Evolutionary conservation across 1,140 invertebrate species (phyloP).

Genomic region (Drosophila virilis): DNA sequence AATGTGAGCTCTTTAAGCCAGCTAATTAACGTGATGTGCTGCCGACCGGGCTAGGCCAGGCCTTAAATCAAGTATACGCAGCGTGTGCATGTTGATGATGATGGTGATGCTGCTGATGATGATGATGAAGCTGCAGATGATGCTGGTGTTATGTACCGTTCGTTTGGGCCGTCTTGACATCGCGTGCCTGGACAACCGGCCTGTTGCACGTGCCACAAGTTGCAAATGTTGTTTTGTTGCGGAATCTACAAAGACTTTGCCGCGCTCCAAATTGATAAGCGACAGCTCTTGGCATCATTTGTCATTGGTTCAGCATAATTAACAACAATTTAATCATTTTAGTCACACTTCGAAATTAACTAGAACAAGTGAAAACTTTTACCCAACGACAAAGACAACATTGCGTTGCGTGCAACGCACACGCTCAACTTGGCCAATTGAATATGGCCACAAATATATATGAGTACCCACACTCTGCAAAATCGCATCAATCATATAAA

Average conservation of each 20-base stretch:
- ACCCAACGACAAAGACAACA: slow-evolving; percentile 4
- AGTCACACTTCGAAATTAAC: slow-evolving; percentile 55
- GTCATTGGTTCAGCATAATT: slow-evolving; percentile 72
- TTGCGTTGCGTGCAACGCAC: background rate
- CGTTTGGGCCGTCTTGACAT: slow-evolving; percentile 8
- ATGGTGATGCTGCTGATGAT: background rate
- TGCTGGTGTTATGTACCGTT: slow-evolving; percentile 6
- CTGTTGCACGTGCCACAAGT: slow-evolving; percentile 28
- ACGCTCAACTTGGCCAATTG: background rate
- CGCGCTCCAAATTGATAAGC: slow-evolving; percentile 73
- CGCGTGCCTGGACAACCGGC: slow-evolving; percentile 30
- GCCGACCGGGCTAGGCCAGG: slow-evolving; percentile 15
- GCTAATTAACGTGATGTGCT: slow-evolving; percentile 62
- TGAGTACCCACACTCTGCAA: background rate
- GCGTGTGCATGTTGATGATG: slow-evolving; percentile 10
- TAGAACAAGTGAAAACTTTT: slow-evolving; percentile 73
- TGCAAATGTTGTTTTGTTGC: slow-evolving; percentile 10
- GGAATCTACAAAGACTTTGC: background rate
- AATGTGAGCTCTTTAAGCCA: slow-evolving; percentile 58
- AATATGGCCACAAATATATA: background rate
- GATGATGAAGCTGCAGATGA: background rate
- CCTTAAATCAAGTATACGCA: slow-evolving; percentile 39
- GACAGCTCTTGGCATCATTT: slow-evolving; percentile 55
- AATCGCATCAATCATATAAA: background rate
- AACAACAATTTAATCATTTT: slow-evolving; percentile 69